phyloP scores from a whole-genome alignment of 2,113 vertebrate genomes.

The Acanthochromis polyacanthus region DNA sequence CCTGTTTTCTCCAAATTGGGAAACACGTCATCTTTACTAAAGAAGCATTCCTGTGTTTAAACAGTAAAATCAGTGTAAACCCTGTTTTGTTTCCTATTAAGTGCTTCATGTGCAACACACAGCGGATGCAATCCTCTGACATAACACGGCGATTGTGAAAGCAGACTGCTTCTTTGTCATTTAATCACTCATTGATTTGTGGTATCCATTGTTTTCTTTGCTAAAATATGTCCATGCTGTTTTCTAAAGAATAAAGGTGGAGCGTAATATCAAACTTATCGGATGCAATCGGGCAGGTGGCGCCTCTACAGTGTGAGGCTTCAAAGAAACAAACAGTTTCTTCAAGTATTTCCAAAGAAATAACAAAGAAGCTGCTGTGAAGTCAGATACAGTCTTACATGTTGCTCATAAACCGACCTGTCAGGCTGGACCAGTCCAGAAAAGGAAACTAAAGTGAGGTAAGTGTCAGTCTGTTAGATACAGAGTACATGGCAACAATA shows the following conservation, averaged over 20 bases:
- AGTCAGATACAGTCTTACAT: not conserved
- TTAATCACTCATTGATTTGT: slow-evolving; percentile 4
- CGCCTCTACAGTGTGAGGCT: not conserved
- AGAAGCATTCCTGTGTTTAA: not conserved
- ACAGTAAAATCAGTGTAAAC: not conserved
- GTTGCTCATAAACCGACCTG: slow-evolving; percentile 55
- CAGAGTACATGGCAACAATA: not conserved
- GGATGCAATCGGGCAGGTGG: not conserved
- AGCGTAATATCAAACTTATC: fast-evolving
- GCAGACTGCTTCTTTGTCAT: slow-evolving; percentile 7
- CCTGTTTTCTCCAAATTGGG: not conserved
- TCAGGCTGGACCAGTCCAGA: slow-evolving; percentile 76
- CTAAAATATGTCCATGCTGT: not conserved
- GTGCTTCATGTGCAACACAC: not conserved
- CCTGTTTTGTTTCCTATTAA: slow-evolving; percentile 4
- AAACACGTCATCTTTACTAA: not conserved
- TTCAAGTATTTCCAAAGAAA: not conserved
- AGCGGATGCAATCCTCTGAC: slow-evolving; percentile 19
- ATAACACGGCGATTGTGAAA: not conserved
- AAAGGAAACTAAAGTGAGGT: slow-evolving; percentile 6
- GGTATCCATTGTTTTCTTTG: slow-evolving; percentile 28
- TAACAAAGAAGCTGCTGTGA: not conserved
- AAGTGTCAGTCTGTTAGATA: slow-evolving; percentile 17
- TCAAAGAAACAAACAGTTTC: not conserved
- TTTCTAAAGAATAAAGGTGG: not conserved